Evolutionary conservation across 2,888 invertebrate genomes (phyloP).

Genomic region (Urechis unicinctus): DNA sequence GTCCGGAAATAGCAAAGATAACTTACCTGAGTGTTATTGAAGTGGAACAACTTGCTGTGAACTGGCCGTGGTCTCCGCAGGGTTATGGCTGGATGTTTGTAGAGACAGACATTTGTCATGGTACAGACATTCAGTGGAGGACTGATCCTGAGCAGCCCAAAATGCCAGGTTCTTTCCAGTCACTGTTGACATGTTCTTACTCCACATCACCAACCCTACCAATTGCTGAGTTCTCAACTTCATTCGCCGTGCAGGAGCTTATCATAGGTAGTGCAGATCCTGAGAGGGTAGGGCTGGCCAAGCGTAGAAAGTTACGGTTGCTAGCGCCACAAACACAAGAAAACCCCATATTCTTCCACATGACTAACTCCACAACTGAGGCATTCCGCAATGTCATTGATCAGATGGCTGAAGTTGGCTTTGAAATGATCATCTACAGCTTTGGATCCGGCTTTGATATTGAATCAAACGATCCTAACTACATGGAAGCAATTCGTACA

Average conservation of each 20-base stretch:
- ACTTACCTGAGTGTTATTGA: conserved; percentile 12
- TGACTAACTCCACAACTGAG: conserved; percentile 10
- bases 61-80: conserved; percentile 20
- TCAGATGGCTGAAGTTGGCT: conserved; percentile 23
- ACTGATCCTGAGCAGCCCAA: conserved; percentile 9
- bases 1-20: not conserved
- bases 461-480: conserved; percentile 16
- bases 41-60: conserved; percentile 19
- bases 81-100: conserved; percentile 19
- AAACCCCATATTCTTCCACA: conserved; percentile 24
- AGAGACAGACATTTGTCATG: conserved; percentile 17
- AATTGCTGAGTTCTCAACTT: conserved; percentile 7
- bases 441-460: conserved; percentile 23
- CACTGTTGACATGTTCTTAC: conserved; percentile 17
- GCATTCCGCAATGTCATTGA: conserved; percentile 13
- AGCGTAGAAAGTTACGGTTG: conserved; percentile 12
- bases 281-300: conserved; percentile 15
- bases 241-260: conserved; percentile 19
- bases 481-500: conserved; percentile 10
- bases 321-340: conserved; percentile 23
- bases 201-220: conserved; percentile 1
- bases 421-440: conserved; percentile 23
- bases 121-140: conserved; percentile 14
- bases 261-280: conserved; percentile 16
- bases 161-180: conserved; percentile 22